These are phyloP conservation scores for Cairina moschata DNA, from an alignment of 2,113 vertebrate species.

Conservation along the genomic window DNA sequence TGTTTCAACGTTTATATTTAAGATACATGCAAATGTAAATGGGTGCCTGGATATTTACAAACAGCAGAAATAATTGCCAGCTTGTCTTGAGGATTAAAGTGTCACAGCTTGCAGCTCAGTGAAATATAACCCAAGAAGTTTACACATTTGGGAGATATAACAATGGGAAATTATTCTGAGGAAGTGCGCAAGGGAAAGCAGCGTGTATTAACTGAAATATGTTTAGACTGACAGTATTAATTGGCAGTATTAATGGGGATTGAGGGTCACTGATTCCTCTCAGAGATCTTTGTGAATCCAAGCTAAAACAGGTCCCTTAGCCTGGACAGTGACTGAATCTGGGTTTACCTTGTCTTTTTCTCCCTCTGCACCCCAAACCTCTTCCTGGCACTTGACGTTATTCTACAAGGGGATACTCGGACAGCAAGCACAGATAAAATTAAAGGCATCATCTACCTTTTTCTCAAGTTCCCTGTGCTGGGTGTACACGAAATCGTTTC, in stretches of 20 bases:
- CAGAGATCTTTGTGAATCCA: neutral
- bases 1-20: slow-evolving; percentile 16
- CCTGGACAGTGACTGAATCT: neutral
- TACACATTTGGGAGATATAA: slow-evolving; percentile 52
- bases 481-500: neutral
- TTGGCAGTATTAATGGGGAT: neutral
- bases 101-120: slow-evolving; percentile 21
- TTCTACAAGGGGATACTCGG: slow-evolving; percentile 1
- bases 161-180: slow-evolving; percentile 29
- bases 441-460: slow-evolving; percentile 24
- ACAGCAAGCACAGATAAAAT: slow-evolving; percentile 13
- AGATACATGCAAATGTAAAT: slow-evolving; percentile 30
- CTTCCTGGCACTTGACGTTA: neutral
- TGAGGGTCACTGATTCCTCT: neutral
- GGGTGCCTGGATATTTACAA: slow-evolving; percentile 43
- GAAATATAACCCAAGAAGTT: neutral
- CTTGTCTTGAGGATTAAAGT: slow-evolving; percentile 8
- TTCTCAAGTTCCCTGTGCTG: neutral
- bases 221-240: slow-evolving; percentile 38
- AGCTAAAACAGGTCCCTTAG: neutral
- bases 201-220: neutral
- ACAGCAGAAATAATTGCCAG: slow-evolving; percentile 22
- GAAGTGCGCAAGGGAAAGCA: slow-evolving; percentile 8
- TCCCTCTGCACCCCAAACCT: neutral
- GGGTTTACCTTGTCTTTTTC: neutral